phyloP scores from a whole-genome alignment of 2,797 vertebrate genomes.

The Anableps anableps region DNA sequence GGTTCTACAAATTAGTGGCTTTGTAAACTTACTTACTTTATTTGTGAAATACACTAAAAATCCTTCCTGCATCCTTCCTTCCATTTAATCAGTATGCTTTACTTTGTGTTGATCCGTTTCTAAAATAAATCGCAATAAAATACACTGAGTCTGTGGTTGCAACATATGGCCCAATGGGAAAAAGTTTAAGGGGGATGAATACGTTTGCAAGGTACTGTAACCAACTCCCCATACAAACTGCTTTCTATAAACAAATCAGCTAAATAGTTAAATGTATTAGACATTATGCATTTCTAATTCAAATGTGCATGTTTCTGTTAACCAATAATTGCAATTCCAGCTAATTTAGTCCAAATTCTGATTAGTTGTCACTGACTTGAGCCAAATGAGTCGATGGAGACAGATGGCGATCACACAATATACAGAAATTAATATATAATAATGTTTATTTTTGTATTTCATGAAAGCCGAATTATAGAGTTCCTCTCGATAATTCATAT shows the following conservation, averaged over 20 bases:
- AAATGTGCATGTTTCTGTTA: neutral
- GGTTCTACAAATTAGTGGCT: too few relatives aligned
- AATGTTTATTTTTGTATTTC: neutral
- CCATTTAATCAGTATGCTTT: neutral
- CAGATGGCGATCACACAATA: neutral
- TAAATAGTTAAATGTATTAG: neutral
- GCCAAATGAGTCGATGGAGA: neutral
- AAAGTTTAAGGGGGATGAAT: too few relatives aligned
- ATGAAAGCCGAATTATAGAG: neutral
- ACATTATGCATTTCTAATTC: neutral
- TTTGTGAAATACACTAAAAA: neutral
- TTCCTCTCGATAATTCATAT: neutral
- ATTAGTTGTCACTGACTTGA: neutral
- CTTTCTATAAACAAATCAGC: neutral
- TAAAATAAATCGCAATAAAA: neutral
- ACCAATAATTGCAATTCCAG: too few relatives aligned
- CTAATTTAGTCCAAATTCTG: neutral
- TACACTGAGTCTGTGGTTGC: neutral
- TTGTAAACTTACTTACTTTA: neutral
- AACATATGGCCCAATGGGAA: too few relatives aligned
- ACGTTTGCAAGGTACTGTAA: neutral
- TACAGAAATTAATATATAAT: neutral
- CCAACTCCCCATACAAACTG: neutral
- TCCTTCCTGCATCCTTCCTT: neutral
- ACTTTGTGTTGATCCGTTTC: neutral